Conservation (phyloP, 1,140 invertebrate genomes). For the Lepidotrigona ventralis region DNA sequence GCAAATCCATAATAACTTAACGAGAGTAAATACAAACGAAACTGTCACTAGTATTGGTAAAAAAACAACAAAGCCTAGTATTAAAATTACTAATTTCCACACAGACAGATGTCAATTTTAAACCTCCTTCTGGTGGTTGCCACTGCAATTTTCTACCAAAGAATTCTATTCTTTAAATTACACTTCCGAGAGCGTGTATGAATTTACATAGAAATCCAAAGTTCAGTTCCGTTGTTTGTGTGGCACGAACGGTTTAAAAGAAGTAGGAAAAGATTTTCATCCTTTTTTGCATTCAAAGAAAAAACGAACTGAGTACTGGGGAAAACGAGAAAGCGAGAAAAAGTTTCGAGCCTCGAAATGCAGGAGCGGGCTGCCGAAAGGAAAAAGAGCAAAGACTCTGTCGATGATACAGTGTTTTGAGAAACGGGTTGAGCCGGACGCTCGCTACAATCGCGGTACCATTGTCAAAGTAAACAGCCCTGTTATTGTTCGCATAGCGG, state of each 20-base stretch:
- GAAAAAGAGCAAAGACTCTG: neutral
- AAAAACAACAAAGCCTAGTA: too few species aligned
- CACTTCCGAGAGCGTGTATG: too few species aligned
- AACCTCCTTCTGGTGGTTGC: too few species aligned
- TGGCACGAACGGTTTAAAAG: neutral
- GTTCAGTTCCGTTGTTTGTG: neutral
- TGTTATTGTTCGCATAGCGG: conserved; percentile 10
- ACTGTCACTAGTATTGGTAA: too few species aligned
- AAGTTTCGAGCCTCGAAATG: neutral
- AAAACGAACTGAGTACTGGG: neutral
- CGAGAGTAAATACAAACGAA: too few species aligned
- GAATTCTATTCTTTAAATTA: too few species aligned
- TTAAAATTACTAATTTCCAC: too few species aligned
- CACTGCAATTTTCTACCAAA: too few species aligned
- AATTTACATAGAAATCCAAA: too few species aligned
- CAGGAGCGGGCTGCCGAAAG: neutral
- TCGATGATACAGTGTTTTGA: conserved; percentile 29
- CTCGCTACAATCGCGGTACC: neutral
- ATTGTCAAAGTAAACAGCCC: conserved; percentile 23
- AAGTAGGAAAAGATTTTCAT: neutral
- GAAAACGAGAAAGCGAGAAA: neutral
- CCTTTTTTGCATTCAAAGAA: neutral
- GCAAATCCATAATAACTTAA: too few species aligned
- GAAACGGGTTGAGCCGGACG: neutral
- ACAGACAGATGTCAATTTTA: too few species aligned